Evolutionary conservation across 2,113 vertebrate species (phyloP).

Genomic region (Orthochromis indermauri): DNA sequence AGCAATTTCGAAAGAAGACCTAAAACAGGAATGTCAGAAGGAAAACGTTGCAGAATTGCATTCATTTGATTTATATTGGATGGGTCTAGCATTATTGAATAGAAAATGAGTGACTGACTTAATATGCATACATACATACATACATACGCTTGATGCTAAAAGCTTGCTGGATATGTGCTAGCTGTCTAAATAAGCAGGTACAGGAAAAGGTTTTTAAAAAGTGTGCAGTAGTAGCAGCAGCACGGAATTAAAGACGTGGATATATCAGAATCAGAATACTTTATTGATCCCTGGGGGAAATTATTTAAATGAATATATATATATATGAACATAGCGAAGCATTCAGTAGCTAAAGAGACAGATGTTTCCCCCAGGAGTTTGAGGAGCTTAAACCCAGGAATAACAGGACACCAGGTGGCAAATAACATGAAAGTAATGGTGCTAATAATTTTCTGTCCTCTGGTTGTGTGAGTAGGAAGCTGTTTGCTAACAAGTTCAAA

Average conservation of each 20-base stretch:
- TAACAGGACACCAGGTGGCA: not conserved
- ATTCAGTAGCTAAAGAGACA: not conserved
- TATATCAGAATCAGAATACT: no score
- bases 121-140: not conserved
- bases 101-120: constrained; percentile 1
- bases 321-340: not conserved
- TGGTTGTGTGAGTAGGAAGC: not conserved
- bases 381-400: not conserved
- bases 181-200: not conserved
- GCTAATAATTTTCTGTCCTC: not conserved
- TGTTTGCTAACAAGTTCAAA: not conserved
- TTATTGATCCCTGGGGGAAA: no score
- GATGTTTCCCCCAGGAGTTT: not conserved
- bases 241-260: not conserved
- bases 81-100: not conserved
- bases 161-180: not conserved
- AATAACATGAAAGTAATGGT: not conserved
- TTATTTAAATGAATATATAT: no score
- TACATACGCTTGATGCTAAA: not conserved
- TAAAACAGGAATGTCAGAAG: not conserved
- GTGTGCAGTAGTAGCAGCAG: not conserved
- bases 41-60: not conserved
- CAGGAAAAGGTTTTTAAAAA: not conserved
- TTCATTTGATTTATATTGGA: not conserved
- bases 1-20: not conserved